Conservation (phyloP, 1,140 invertebrate genomes). For the Trichomalopsis sarcophagae region DNA sequence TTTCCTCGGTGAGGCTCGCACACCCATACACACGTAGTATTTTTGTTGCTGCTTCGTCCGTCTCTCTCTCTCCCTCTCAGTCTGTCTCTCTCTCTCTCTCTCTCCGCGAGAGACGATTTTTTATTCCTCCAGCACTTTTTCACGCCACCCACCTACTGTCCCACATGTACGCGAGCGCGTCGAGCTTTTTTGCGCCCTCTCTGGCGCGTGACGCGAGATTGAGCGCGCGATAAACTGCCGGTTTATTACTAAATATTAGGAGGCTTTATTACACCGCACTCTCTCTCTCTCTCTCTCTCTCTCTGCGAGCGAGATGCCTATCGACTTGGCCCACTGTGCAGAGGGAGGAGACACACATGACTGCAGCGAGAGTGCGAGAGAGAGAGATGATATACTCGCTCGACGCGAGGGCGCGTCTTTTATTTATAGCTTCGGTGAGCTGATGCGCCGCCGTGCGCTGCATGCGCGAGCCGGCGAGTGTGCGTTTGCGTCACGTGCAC, state of each 20-base stretch:
- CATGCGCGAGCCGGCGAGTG: background rate
- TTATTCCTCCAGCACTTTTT: background rate
- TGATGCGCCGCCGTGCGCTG: background rate
- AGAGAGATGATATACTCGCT: conserved; percentile 23
- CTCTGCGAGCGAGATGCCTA: background rate
- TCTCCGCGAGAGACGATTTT: background rate
- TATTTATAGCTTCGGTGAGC: conserved; percentile 40
- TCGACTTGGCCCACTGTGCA: conserved; percentile 12
- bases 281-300: too few species aligned
- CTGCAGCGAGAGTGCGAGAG: background rate
- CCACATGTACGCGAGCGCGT: background rate
- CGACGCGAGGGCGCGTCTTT: conserved; percentile 5
- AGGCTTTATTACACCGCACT: conserved; percentile 36
- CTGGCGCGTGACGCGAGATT: background rate
- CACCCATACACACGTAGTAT: background rate
- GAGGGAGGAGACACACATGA: background rate
- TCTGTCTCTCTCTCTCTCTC: background rate
- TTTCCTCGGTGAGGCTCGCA: background rate
- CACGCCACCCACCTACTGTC: too few species aligned
- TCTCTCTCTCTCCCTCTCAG: background rate
- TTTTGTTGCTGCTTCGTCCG: conserved; percentile 1
- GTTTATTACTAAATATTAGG: conserved; percentile 39
- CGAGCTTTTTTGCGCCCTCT: too few species aligned
- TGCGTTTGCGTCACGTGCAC: background rate
- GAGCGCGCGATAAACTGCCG: background rate